Base-by-base conservation (phyloP, 1,140 invertebrate species). In the Drosophila sp. region DNA sequence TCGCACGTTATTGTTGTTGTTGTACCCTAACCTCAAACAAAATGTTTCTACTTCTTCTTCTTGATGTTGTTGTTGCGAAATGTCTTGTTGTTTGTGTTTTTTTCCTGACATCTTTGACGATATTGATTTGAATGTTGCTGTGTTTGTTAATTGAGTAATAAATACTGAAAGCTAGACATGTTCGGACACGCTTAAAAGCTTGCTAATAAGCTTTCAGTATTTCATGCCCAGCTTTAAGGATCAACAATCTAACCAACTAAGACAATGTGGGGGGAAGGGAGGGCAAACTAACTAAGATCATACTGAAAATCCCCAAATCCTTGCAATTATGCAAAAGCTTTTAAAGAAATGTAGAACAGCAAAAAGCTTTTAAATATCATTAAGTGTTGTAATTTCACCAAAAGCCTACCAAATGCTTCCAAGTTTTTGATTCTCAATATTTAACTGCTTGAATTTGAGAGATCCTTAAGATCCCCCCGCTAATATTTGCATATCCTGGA, bases 161-260 rank as follows among this genome's bases (percentile, higher is more conserved):
- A 77, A 85, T 80, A 87, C 83, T 87, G 76, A 89, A 74, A 87
- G 68, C 83, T 77, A 87, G 79, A 87, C 76, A 87, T 80, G 68
- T 87, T 82, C 78, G 54, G 47, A 85, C 62, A 68, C 66, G 78
- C 78, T 74, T 73, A 3, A 67, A 70, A 70, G 81, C 81, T 85
- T 80, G 66, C 76, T 76, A 64, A 41, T 75, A 38, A 66, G 74
- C 47, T 82, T 82, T 82, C 76, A 84, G 80, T 70, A 82, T 78
- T 76, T 76, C 30, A 23, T 35, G 25, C 62, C 30, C 44, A 71
- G 58, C 63, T 61, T 41, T 29, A 38, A 60, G 55, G 61, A 67
- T 54, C 38, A 29, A 58, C 58, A 60, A 55, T 10, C 7, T 17
- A 58, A 33, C 29, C 4, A 8, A 56, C 54, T 56, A 56, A 30